Base-by-base conservation (phyloP, 2,797 vertebrate species). In the Rhinoraja longicauda region DNA sequence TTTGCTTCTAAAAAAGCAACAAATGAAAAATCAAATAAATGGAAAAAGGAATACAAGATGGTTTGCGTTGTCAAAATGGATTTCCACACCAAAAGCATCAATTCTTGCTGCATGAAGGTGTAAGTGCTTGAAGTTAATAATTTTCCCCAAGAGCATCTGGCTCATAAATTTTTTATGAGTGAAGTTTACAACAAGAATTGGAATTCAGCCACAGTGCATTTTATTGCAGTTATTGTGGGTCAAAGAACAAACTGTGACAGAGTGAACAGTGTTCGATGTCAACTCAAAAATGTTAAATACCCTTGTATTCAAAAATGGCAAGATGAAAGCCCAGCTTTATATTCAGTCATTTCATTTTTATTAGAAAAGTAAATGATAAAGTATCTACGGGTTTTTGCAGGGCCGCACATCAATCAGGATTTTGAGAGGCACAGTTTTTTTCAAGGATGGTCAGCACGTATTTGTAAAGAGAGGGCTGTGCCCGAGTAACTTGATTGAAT, bases 71-170 rank as follows among this genome's bases (percentile, higher is more conserved):
- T 45, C 39, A 45, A 81, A 21, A 9, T 21, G 76, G 36, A 81
- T 81, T 81, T 81, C 39, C 45, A 81, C 78, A 81, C 79, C 79
- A 82, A 82, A 82, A 82, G 26, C 79, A 82, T 82, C 13, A 29
- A 29, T 10, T 82, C 45, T 12, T 82, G 53, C 39, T 81, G 78
- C 78, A 53, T 13, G 36, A 19, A 79, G 29, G 53, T 59, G 1
- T 84, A n/a, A 59, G 26, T 84, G 81, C 17, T 84, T 84, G 26
- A 84, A 84, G 81, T 84, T 84, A 84, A 84, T 59, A 26, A 84
- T 59, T 84, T 59, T 84, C 26, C 53, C 24, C 81, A 84, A 29
- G 81, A 84, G 81, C 81, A 59, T 84, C 81, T 84, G 81, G 53
- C 53, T 59, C 26, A 59, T 84, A 82, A 82, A 82, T 53, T 82